These are phyloP conservation scores for Oligia latruncula DNA, from an alignment of 2,888 invertebrate genomes.

Conservation along the genomic window DNA sequence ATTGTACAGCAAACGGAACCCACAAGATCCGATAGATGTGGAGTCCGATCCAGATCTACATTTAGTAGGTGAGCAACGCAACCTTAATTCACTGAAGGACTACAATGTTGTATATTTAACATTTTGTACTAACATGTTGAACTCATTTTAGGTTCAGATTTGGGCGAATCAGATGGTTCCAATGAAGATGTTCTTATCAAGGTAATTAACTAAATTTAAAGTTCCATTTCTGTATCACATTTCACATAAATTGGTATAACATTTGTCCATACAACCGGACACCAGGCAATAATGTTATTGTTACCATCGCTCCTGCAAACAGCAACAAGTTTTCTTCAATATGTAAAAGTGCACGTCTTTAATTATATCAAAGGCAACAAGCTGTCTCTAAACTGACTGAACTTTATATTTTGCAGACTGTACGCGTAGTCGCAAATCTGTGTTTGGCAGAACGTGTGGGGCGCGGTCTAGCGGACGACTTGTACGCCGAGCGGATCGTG, in stretches of 20 bases:
- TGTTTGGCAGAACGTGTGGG: slow-evolving; percentile 95
- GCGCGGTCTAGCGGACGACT: slow-evolving; percentile 89
- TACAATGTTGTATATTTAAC: background rate
- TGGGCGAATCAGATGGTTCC: slow-evolving; percentile 88
- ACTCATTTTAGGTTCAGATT: slow-evolving; percentile 80
- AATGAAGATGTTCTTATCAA: slow-evolving; percentile 93
- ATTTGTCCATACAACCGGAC: background rate
- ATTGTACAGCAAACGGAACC: slow-evolving; percentile 85
- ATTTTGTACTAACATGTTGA: slow-evolving; percentile 33
- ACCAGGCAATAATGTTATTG: background rate
- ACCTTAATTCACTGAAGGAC: background rate
- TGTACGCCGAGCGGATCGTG: slow-evolving; percentile 83
- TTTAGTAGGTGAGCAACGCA: slow-evolving; percentile 76
- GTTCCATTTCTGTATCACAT: background rate
- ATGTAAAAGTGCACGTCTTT: background rate
- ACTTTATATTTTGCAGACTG: slow-evolving; percentile 86
- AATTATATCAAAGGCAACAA: background rate
- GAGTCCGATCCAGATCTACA: slow-evolving; percentile 82
- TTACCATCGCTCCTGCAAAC: background rate
- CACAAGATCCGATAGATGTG: slow-evolving; percentile 72
- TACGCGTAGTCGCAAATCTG: slow-evolving; percentile 96
- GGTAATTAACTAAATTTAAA: slow-evolving; percentile 79
- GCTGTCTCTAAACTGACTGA: background rate
- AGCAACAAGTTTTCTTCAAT: background rate
- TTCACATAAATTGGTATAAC: background rate